phyloP scores from a whole-genome alignment of 2,888 invertebrate species.

The Nyleta sp. region DNA sequence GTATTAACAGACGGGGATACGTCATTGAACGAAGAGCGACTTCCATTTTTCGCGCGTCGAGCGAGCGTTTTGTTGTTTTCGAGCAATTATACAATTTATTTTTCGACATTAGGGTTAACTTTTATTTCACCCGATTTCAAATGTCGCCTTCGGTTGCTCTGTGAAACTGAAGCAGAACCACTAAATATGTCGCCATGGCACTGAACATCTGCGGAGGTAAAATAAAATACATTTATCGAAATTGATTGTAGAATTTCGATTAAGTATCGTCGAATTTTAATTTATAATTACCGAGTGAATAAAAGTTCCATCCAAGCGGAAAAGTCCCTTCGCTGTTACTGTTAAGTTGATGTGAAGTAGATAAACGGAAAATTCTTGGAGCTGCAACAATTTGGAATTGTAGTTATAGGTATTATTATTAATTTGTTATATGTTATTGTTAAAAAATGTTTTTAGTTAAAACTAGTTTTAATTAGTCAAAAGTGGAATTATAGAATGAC shows the following conservation, averaged over 20 bases:
- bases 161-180: constrained; percentile 56
- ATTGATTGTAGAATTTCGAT: too few species aligned
- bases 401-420: too few species aligned
- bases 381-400: too few species aligned
- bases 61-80: too few species aligned
- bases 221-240: too few species aligned
- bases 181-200: constrained; percentile 38
- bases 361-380: constrained; percentile 49
- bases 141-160: not conserved
- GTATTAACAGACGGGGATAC: constrained; percentile 26
- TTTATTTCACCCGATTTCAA: not conserved
- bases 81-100: not conserved
- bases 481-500: too few species aligned
- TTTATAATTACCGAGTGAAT: constrained; percentile 51
- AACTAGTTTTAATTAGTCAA: not conserved
- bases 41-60: too few species aligned
- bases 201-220: constrained; percentile 33
- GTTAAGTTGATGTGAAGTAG: constrained; percentile 49
- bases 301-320: constrained; percentile 49
- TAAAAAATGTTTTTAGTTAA: too few species aligned
- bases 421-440: too few species aligned
- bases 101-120: not conserved
- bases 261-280: not conserved
- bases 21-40: too few species aligned
- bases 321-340: constrained; percentile 46